phyloP scores from a whole-genome alignment of 2,888 invertebrate species.

The Drosophila barbarae region DNA sequence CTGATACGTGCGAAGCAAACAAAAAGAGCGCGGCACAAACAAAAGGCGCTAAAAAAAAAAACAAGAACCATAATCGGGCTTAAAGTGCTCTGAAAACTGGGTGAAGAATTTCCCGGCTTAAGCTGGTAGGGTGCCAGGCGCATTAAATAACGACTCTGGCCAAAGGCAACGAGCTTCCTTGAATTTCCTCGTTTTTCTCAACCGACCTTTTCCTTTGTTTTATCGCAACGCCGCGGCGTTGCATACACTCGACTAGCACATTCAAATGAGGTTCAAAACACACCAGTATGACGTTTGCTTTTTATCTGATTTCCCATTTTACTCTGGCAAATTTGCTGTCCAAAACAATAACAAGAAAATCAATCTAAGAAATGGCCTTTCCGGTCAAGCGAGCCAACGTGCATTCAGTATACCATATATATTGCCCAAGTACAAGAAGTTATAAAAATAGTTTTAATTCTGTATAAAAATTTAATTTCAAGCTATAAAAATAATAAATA shows the following conservation, averaged over 20 bases:
- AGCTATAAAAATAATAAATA: not conserved
- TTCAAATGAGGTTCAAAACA: constrained; percentile 5
- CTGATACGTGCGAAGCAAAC: constrained; percentile 63
- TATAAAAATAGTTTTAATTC: too few species aligned
- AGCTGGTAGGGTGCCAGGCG: constrained; percentile 3
- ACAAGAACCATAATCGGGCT: constrained; percentile 41
- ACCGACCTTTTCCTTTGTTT: not conserved
- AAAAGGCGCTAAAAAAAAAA: constrained; percentile 57
- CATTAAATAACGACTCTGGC: constrained; percentile 25
- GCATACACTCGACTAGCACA: not conserved
- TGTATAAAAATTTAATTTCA: not conserved
- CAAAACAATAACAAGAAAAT: constrained; percentile 22
- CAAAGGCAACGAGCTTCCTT: constrained; percentile 3
- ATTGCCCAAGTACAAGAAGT: not conserved
- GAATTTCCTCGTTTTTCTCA: not conserved
- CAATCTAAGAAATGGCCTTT: constrained; percentile 21
- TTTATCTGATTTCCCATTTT: constrained; percentile 63
- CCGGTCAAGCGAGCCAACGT: not conserved
- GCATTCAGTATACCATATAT: not conserved
- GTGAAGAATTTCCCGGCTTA: constrained; percentile 28
- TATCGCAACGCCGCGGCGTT: constrained; percentile 6
- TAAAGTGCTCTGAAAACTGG: constrained; percentile 36
- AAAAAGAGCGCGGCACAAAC: constrained; percentile 53
- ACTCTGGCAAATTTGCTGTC: constrained; percentile 8
- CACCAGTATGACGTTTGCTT: constrained; percentile 1